A percentile compares a stretch with the other conserved stretches of the same genome.
Conservation (phyloP, 2,113 vertebrate species). For the Mus pahari region DNA sequence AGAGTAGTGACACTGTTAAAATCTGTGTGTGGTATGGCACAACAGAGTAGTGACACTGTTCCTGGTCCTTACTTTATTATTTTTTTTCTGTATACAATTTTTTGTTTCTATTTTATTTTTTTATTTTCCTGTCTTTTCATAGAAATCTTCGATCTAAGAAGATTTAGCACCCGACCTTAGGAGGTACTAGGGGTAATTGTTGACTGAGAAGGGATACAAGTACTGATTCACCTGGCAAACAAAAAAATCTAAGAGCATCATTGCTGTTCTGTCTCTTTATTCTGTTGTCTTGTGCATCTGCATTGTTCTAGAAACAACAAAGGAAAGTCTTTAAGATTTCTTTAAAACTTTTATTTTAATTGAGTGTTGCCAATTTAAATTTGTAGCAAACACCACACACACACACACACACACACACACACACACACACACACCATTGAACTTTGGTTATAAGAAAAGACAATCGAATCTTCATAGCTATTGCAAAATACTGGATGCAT, state of each 20-base stretch:
- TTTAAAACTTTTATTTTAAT: conserved; percentile 5
- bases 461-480: background rate
- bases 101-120: background rate
- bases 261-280: background rate
- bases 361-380: background rate
- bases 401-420: background rate
- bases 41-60: background rate
- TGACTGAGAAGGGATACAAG: background rate
- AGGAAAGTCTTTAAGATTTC: conserved; percentile 37
- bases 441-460: conserved; percentile 20
- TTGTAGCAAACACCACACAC: background rate
- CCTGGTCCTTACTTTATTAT: background rate
- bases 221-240: background rate
- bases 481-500: background rate
- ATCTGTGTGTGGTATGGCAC: background rate
- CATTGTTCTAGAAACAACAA: conserved; percentile 33
- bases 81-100: background rate
- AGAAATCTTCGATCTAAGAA: background rate
- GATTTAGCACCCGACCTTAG: background rate
- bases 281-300: background rate
- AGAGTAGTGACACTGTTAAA: background rate
- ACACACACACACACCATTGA: background rate
- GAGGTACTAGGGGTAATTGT: background rate
- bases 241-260: background rate
- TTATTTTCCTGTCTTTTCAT: background rate